Evolutionary conservation across 92 coral and sea anemone species (phyloP), one percentile per base, ranked within the genome.

Genomic region (Palythoa caribaeorum): DNA sequence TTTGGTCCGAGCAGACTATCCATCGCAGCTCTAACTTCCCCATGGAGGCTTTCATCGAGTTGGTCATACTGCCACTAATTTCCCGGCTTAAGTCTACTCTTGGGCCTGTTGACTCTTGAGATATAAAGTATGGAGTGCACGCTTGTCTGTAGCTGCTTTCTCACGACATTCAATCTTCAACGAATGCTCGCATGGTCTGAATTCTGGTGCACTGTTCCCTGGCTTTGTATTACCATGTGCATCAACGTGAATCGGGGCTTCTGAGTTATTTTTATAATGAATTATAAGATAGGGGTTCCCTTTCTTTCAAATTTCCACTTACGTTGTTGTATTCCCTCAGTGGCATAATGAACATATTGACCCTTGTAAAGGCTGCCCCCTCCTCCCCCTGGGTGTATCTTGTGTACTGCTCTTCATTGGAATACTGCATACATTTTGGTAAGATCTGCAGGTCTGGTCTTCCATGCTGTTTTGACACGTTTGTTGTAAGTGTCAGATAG

Each of bases 191-290:
- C 84, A 44, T 62, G 92, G 86, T 35, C 85, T 76, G 47, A 37
- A 89, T 35, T 48, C 77, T 40, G 65, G 62, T 17, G 86, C 84
- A 36, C 47, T 55, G 17, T 55, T 55, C 69, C 53, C n/a, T 60
- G 71, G 55, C 69, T 57, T 89, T 9, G 92, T 75, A 76, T 89
- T 89, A 28, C 89, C 92, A 69, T 89, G 89, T 38, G 70, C 71
- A 47, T 53, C 75, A 69, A 69, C 85, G 92, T 38, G 54, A 54
- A 47, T 53, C 75, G 77, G 77, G 3, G 85, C 89, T 13, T 37
- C 55, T 4, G 35, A 48, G 28, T 55, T 51, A 17, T 76, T 54
- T 77, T 68, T 77, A 84, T 84, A 5, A 89, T 54, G 20, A 84
- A 73, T 28, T 76, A 84, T 17, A 62, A n/a, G 6, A 62, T 65